Base-by-base conservation (phyloP, 30 jellyfish, hydroid and myxozoan genomes). In the Turritopsis rubra region DNA sequence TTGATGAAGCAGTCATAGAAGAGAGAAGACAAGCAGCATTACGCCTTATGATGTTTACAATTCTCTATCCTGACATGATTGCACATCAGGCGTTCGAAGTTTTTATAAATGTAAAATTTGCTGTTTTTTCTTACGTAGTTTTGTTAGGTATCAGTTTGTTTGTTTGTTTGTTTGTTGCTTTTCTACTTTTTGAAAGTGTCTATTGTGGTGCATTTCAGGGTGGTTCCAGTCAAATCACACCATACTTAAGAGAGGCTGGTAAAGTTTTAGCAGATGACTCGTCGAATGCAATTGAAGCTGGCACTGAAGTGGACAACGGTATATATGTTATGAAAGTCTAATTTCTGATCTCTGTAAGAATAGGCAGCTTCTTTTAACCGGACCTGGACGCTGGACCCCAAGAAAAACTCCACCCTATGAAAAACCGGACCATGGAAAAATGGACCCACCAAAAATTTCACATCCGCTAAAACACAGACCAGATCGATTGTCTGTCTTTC, bases 1-100 rank as follows among this genome's bases (percentile, higher is more conserved):
- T 88, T 72, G 98, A 88, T 21, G 93, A 92, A 65, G 95, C 83
- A 74, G 96, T 92, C 0, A 85, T 92, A 53, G 96, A 92, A 85
- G 96, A 92, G 54, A 68, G 98, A 80, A 87, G 88, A 52, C 88
- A 66, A 75, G 81, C 97, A 75, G 88, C 98, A 9, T 78, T 84
- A 0, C 74, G 73, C 20, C 80, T 92, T 52, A 74, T 92, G 87
- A 65, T 54, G 24, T 92, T 84, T 82, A 86, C 88, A 0, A 90
- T 88, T 0, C 25, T 73, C 28, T 72, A 75, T 1, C 85, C 95
- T 41, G 26, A 31, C 1, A 89, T 91, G 79, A 72, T 85, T 52
- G 72, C 52, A 53, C 95, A 93, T 71, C 70, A 53, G 3, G 82
- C 86, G 21, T 89, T 92, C 29, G 83, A 80, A 73, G 75, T 23